Percentiles rank a stretch among this genome's conserved stretches.
Evolutionary conservation across 2,113 vertebrate genomes (phyloP).

Genomic region (Piaya cayana): DNA sequence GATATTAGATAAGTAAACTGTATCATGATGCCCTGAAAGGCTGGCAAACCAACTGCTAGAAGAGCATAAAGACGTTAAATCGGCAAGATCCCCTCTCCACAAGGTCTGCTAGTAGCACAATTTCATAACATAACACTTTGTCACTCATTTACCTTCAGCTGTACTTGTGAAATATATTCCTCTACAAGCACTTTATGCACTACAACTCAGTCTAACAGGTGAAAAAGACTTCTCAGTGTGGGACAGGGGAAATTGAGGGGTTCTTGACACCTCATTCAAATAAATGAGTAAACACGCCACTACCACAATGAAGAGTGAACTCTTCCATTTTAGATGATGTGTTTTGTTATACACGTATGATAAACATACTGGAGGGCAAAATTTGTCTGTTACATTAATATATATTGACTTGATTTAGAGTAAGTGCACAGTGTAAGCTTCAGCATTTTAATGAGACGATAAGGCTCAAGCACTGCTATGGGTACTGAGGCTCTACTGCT

Average conservation of each 20-base stretch:
- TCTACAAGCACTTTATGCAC: background rate
- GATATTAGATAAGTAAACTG: conserved; percentile 40
- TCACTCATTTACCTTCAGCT: conserved; percentile 22
- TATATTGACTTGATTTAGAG: background rate
- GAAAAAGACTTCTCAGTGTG: background rate
- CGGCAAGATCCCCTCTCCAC: background rate
- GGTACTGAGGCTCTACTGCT: background rate
- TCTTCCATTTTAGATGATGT: background rate
- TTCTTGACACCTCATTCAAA: background rate
- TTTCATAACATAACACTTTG: background rate
- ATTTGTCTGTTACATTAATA: background rate
- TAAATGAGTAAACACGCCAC: background rate
- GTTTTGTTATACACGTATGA: background rate
- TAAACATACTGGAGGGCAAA: background rate
- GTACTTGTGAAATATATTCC: background rate
- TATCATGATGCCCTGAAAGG: background rate
- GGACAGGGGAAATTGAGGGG: background rate
- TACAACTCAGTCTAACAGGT: background rate
- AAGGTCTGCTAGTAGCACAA: background rate
- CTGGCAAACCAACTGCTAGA: background rate
- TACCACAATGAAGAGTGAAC: background rate
- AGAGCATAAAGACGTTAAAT: background rate
- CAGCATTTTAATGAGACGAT: background rate
- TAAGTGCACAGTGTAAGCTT: background rate
- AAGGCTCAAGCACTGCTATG: background rate